Evolutionary conservation across 1,140 invertebrate genomes (phyloP).

Genomic region (Steinernema khuongi): DNA sequence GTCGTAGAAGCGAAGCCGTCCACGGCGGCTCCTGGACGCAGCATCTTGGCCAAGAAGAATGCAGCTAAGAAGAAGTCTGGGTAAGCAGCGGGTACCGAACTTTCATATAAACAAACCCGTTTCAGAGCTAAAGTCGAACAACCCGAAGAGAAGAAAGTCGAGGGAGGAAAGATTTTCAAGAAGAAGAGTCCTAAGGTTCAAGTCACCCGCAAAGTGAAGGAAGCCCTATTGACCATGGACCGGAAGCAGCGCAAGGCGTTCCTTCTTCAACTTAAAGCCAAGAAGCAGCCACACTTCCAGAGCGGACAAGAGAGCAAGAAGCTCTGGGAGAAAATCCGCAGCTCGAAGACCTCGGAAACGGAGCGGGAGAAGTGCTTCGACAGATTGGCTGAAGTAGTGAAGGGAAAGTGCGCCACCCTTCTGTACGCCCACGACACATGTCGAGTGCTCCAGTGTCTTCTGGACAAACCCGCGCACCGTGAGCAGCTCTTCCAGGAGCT

Average conservation of each 20-base stretch:
- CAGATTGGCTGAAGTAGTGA: conserved; percentile 70
- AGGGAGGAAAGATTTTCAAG: conserved; percentile 28
- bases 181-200: conserved; percentile 20
- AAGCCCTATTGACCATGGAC: conserved; percentile 35
- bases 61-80: no score
- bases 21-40: neutral
- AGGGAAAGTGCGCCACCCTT: conserved; percentile 69
- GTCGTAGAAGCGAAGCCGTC: neutral
- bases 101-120: no score
- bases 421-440: conserved; percentile 79
- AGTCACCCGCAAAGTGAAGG: conserved; percentile 33
- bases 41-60: neutral
- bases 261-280: conserved; percentile 30
- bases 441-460: conserved; percentile 77
- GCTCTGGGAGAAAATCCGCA: conserved; percentile 40
- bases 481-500: conserved; percentile 71
- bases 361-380: conserved; percentile 68
- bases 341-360: conserved; percentile 60
- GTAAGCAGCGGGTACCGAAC: no score
- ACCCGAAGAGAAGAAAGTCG: conserved; percentile 19
- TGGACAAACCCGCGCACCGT: conserved; percentile 66
- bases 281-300: conserved; percentile 28
- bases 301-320: conserved; percentile 27
- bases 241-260: conserved; percentile 39
- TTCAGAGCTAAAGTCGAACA: no score